Percentiles rank a stretch among this genome's conserved stretches.
phyloP scores from a whole-genome alignment of 2,888 invertebrate genomes.

The Tuta absoluta region DNA sequence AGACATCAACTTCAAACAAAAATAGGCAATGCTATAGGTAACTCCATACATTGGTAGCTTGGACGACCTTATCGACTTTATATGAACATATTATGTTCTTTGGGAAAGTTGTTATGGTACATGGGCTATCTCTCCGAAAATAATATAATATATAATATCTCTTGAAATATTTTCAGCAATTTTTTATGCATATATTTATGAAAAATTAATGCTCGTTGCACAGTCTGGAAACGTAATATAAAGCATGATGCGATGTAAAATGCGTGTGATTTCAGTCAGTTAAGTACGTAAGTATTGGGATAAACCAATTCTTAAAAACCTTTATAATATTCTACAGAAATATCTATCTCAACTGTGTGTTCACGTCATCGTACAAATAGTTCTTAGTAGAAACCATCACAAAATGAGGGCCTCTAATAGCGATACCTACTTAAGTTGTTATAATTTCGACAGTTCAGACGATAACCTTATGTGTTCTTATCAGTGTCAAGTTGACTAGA shows the following conservation, averaged over 20 bases:
- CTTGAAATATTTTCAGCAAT: too few species aligned
- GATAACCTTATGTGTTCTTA: constrained; percentile 64
- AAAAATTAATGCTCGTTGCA: too few species aligned
- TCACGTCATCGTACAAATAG: neutral
- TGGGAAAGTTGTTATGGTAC: too few species aligned
- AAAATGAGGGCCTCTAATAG: constrained; percentile 45
- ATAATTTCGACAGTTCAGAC: constrained; percentile 65
- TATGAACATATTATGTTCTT: too few species aligned
- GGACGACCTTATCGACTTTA: too few species aligned
- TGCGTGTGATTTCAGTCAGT: too few species aligned
- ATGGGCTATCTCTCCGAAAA: too few species aligned
- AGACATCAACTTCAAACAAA: constrained; percentile 33
- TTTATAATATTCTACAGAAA: constrained; percentile 25
- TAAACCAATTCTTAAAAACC: neutral
- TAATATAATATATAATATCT: too few species aligned
- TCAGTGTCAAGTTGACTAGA: constrained; percentile 60
- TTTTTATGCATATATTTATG: too few species aligned
- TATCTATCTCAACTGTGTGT: neutral
- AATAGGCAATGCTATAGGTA: neutral
- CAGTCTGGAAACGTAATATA: too few species aligned
- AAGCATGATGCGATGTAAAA: too few species aligned
- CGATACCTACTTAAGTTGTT: constrained; percentile 53
- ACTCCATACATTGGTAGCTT: too few species aligned
- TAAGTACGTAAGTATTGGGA: neutral
- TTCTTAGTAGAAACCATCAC: neutral